Evolutionary conservation across 2,888 invertebrate species (phyloP), one percentile per base, ranked within the genome.

Genomic region (Drepana falcataria): DNA sequence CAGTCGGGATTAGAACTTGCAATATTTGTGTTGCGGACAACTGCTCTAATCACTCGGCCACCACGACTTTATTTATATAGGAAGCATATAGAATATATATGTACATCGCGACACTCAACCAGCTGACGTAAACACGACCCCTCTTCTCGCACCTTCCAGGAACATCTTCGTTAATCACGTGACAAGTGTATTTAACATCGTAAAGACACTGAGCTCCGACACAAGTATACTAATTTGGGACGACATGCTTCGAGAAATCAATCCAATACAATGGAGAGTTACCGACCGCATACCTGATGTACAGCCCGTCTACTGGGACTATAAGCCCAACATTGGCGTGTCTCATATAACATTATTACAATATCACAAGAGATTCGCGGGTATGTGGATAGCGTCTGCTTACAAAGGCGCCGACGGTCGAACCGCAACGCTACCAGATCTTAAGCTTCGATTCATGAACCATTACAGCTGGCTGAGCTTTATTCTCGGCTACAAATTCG

Each of bases 301-400:
- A 0, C 93, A 94, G 68, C 93, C 94, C 0, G 94, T 95, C 0
- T 92, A 94, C n/a, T 95, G 95, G 95, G 92, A 94, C 56, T 95
- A 95, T 67, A 82, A 79, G 2, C 73, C 55, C 68, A 87, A 68
- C 2, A 34, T 73, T 3, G 55, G 59, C 3, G 71, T 65, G 49
- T 77, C 73, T 68, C 91, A 77, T 62, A 77, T 52, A 0, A 66
- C 69, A 48, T 57, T 87, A 7, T 64, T 71, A 3, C 71, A 74
- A 40, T 82, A 86, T 51, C 79, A 81, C 47, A 71, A 64, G 35
- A 71, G 68, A 6, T 97, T 97, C 79, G 84, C 91, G 2, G 91
- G 92, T 47, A 85, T 96, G 35, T 97, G 97, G 96, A 91, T 95
- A 48, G 96, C 96, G 0, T 94, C 96, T 57, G 96, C 97, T 0